Percentiles rank a stretch among this genome's conserved stretches.
These are phyloP conservation scores for Aleiodes testaceus DNA, from an alignment of 2,888 invertebrate genomes.

Conservation along the genomic window DNA sequence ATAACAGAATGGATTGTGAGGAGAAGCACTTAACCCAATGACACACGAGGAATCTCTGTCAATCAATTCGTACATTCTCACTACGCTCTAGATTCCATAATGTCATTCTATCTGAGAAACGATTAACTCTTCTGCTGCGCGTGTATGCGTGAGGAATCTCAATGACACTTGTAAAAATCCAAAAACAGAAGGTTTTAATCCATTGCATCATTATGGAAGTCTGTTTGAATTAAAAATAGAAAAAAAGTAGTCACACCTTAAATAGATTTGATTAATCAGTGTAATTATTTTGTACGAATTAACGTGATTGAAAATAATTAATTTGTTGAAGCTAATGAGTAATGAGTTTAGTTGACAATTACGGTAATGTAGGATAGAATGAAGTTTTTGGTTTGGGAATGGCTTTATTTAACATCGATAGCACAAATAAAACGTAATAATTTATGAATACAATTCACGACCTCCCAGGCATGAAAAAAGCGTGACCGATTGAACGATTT, in stretches of 20 bases:
- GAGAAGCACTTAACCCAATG: slow-evolving; percentile 46
- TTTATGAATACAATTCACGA: slow-evolving; percentile 39
- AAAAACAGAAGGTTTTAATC: slow-evolving; percentile 8
- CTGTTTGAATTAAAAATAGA: background rate
- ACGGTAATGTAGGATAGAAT: too few species aligned
- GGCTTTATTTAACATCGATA: too few species aligned
- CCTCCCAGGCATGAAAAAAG: slow-evolving; percentile 56
- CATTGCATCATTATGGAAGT: background rate
- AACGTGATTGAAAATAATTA: too few species aligned
- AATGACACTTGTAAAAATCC: slow-evolving; percentile 3
- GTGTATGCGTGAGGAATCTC: background rate
- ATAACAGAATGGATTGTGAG: slow-evolving; percentile 38
- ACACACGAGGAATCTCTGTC: slow-evolving; percentile 49
- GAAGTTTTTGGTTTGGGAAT: too few species aligned
- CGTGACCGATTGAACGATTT: slow-evolving; percentile 65
- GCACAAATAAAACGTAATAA: slow-evolving; percentile 36
- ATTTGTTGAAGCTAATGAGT: too few species aligned
- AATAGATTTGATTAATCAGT: too few species aligned
- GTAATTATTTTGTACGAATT: too few species aligned
- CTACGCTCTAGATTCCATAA: slow-evolving; percentile 37
- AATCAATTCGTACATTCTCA: slow-evolving; percentile 49
- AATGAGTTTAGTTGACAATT: too few species aligned
- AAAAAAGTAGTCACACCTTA: background rate
- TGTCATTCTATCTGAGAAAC: slow-evolving; percentile 6
- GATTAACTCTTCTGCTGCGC: slow-evolving; percentile 15